Base-by-base conservation (phyloP, 37 sponge, comb jelly and placozoan genomes). In the Beroe forskalii region DNA sequence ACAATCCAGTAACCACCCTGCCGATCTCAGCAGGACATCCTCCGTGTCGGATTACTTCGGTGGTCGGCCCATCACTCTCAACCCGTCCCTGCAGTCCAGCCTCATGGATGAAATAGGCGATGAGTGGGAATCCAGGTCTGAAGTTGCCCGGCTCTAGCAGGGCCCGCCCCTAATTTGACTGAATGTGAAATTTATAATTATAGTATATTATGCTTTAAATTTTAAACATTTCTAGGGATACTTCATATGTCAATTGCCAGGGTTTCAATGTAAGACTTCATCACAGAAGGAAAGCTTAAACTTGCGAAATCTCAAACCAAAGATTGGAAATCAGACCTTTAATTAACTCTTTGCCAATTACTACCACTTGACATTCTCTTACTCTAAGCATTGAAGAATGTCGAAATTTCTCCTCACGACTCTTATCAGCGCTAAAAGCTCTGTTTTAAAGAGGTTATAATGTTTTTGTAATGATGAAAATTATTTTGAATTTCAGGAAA, bases 41-140 rank as follows among this genome's bases (percentile, higher is more conserved):
- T 72, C 75, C 75, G 75, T 72, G 40, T 72, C 75, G 75, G 75
- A 72, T 17, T 72, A 72, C 75, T 72, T 72, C 75, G 40, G 40
- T 4, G n/a, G n/a, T n/a, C 36, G 75, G 6, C 75, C 75, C 32
- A 72, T 72, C 36, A 32, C 12, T 20, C 30, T 72, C 39, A 72
- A 72, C 40, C 2, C 40, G 4, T 72, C 75, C 33, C 23, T 72
- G 6, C 75, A 72, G 39, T 72, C 75, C 14, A 38, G 40, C 75
- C 39, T 72, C 1, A 72, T 72, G 37, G 75, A 72, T 3, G 75
- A 72, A 4, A 72, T 72, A 17, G 22, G 40, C 14, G 75, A 72
- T 30, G 75, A 72, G 20, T 72, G 75, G 75, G 75, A 72, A 30
- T 17, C 37, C 6, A 72, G 75, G 39, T 72, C 75, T 38, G 40